phyloP scores from a whole-genome alignment of 37 sponge, comb jelly and placozoan genomes.

The Haliclona indistincta region DNA sequence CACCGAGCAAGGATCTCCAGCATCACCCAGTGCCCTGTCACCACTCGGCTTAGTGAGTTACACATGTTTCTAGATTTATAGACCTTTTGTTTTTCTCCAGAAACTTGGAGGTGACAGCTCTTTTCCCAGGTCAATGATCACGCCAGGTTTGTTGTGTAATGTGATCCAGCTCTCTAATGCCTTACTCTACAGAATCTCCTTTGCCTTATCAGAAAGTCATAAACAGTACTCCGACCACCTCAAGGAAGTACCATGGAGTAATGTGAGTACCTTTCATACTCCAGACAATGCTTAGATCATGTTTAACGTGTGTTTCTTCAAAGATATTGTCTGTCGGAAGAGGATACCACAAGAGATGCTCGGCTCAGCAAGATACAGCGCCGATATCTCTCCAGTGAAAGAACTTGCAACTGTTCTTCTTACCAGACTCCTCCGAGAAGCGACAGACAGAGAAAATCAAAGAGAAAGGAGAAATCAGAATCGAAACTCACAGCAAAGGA shows the following conservation, averaged over 20 bases:
- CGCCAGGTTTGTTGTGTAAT: neutral
- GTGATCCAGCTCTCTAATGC: neutral
- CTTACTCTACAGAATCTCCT: neutral
- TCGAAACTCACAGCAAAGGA: no score
- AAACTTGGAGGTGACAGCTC: neutral
- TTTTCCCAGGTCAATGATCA: neutral
- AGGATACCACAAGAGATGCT: conserved; percentile 36
- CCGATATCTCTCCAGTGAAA: conserved; percentile 58
- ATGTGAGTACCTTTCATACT: conserved; percentile 12
- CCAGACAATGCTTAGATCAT: neutral
- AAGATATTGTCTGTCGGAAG: conserved; percentile 36
- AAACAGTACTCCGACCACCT: conserved; percentile 40
- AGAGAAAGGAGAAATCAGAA: neutral
- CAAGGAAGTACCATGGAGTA: conserved; percentile 54
- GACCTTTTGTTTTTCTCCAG: neutral
- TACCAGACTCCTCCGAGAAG: conserved; percentile 16
- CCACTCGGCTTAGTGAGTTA: conserved; percentile 46
- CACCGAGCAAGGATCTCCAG: conserved; percentile 33
- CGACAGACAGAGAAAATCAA: conserved; percentile 15
- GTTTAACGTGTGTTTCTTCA: neutral
- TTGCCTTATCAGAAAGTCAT: conserved; percentile 16
- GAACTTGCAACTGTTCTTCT: conserved; percentile 37
- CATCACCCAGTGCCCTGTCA: conserved; percentile 17
- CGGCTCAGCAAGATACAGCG: conserved; percentile 48
- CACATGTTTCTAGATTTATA: neutral